phyloP scores from a whole-genome alignment of 2,888 invertebrate species.

The Epinotia bilunana region DNA sequence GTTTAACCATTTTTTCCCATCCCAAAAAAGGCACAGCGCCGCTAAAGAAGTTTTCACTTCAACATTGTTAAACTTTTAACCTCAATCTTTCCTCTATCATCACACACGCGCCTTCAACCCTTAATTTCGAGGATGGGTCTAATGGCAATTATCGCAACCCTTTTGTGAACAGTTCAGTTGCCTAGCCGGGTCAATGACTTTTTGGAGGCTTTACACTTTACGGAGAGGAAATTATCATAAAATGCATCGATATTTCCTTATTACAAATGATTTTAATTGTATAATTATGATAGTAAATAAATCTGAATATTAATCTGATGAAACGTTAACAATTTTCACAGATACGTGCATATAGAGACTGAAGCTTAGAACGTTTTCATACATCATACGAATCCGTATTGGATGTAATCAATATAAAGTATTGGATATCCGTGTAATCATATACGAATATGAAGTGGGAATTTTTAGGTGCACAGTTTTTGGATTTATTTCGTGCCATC shows the following conservation, averaged over 20 bases:
- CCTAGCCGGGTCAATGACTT: constrained; percentile 34
- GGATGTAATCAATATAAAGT: not conserved
- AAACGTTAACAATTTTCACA: not conserved
- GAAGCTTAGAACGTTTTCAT: not conserved
- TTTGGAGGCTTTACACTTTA: constrained; percentile 5
- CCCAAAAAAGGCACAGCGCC: no score
- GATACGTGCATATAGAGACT: no score
- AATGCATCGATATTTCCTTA: not conserved
- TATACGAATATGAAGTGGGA: not conserved
- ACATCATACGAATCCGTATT: not conserved
- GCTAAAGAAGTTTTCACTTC: no score
- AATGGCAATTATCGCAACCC: constrained; percentile 20
- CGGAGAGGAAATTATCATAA: constrained; percentile 4
- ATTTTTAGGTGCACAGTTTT: not conserved
- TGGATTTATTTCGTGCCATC: not conserved
- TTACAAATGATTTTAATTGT: no score
- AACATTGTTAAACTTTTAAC: constrained; percentile 19
- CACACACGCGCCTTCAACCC: constrained; percentile 15
- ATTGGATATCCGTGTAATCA: not conserved
- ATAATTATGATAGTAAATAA: no score
- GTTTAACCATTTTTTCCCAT: no score
- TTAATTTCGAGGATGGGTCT: constrained; percentile 12
- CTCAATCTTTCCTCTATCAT: constrained; percentile 34
- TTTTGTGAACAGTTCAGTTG: constrained; percentile 33
- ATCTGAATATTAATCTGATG: no score